phyloP scores from a whole-genome alignment of 2,113 vertebrate species.

The Setophaga kirtlandii region DNA sequence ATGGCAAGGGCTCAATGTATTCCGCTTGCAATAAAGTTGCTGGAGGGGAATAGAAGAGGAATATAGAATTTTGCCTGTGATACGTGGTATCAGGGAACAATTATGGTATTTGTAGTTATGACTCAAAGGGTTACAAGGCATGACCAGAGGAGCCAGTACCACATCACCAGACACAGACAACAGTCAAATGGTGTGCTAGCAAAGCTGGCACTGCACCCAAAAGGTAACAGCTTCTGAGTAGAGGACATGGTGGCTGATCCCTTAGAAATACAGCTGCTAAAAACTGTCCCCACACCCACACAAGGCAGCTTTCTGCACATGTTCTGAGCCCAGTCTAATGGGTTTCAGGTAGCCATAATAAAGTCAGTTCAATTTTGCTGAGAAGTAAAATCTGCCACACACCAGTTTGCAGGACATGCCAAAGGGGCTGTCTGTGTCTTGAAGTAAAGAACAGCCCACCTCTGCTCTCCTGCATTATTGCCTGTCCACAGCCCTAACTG shows the following conservation, averaged over 20 bases:
- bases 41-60: not conserved
- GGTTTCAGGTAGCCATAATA: not conserved
- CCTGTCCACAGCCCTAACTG: not conserved
- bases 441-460: not conserved
- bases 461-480: not conserved
- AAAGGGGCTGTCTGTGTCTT: not conserved
- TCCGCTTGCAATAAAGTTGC: not conserved
- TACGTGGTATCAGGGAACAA: not conserved
- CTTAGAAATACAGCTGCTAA: not conserved
- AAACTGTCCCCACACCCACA: not conserved
- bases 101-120: not conserved
- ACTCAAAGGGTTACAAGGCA: not conserved
- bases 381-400: not conserved
- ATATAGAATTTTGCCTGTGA: not conserved
- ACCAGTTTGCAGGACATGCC: not conserved
- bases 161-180: fast-evolving
- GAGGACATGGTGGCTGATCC: not conserved
- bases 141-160: not conserved
- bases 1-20: not conserved
- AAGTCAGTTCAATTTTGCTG: not conserved
- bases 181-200: not conserved
- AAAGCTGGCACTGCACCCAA: not conserved
- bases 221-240: not conserved
- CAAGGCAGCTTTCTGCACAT: not conserved
- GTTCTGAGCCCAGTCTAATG: not conserved